Evolutionary conservation across 2,797 vertebrate species (phyloP).

Genomic region (Zenarchopterus dispar): DNA sequence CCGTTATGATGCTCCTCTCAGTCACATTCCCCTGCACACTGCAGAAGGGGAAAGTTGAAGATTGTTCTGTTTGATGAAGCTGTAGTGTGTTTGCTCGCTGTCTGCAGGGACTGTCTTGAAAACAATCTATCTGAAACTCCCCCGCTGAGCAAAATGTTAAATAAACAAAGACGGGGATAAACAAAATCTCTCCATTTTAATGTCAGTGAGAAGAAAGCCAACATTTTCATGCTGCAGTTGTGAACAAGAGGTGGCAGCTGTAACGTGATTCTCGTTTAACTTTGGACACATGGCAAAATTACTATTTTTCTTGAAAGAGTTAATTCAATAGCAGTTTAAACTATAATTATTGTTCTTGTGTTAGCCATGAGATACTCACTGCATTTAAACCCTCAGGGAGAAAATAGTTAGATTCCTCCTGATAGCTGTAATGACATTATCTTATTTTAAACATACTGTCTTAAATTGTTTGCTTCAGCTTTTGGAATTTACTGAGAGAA

Average conservation of each 20-base stretch:
- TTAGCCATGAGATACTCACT: too few species aligned
- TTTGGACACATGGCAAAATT: conserved; percentile 68
- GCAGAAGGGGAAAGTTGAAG: conserved; percentile 85
- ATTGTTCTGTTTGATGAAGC: conserved; percentile 89
- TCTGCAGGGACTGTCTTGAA: conserved; percentile 87
- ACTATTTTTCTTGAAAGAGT: conserved; percentile 52
- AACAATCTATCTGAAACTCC: conserved; percentile 88
- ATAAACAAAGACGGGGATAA: conserved; percentile 88
- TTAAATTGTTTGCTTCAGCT: background rate
- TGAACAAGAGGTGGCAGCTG: conserved; percentile 69
- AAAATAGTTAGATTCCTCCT: too few species aligned
- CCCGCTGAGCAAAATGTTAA: conserved; percentile 88
- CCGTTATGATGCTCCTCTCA: conserved; percentile 80
- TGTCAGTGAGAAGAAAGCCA: conserved; percentile 86
- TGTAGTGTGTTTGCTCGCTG: conserved; percentile 87
- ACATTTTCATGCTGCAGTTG: conserved; percentile 79
- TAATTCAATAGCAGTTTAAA: conserved; percentile 53
- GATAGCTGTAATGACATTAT: background rate
- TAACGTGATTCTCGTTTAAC: conserved; percentile 71
- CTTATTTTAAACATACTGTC: background rate
- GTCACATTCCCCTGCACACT: conserved; percentile 79
- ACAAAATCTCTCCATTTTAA: conserved; percentile 89
- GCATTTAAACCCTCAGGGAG: too few species aligned
- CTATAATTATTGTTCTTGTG: too few species aligned
- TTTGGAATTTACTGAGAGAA: background rate